Conservation (phyloP, 2,113 vertebrate species). For the Maccullochella peelii region DNA sequence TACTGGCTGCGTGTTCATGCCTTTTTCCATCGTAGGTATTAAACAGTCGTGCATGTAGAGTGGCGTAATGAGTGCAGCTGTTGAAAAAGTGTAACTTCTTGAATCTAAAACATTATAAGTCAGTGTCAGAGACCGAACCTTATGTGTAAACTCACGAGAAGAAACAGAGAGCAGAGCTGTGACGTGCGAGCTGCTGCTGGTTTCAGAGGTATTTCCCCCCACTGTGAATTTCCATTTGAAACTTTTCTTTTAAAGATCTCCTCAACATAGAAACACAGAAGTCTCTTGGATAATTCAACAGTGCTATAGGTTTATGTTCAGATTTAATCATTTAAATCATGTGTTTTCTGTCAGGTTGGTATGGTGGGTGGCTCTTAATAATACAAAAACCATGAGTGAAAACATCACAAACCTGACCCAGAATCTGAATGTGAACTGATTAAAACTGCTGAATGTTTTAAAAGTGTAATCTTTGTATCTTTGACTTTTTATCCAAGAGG, state of each 20-base stretch:
- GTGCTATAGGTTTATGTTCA: no score
- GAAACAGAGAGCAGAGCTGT: background rate
- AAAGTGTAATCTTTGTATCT: no score
- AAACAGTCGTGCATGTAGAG: background rate
- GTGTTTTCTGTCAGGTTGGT: no score
- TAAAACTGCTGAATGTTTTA: no score
- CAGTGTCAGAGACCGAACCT: background rate
- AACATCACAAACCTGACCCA: background rate
- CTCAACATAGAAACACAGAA: background rate
- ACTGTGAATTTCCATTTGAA: background rate
- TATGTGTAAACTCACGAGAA: no score
- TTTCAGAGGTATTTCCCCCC: no score
- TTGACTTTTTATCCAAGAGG: no score
- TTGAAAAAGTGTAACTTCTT: background rate
- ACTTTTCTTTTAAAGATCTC: background rate
- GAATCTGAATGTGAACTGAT: background rate
- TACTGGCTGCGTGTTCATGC: background rate
- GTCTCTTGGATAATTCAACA: background rate
- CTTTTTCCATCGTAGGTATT: background rate
- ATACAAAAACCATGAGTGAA: no score
- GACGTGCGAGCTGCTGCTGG: background rate
- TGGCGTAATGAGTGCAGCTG: background rate
- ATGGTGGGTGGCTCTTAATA: no score
- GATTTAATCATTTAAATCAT: no score
- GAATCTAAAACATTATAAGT: background rate